Percentiles rank a stretch among this genome's conserved stretches.
Evolutionary conservation across 2,113 vertebrate genomes (phyloP).

Genomic region (Spheniscus mendiculus): DNA sequence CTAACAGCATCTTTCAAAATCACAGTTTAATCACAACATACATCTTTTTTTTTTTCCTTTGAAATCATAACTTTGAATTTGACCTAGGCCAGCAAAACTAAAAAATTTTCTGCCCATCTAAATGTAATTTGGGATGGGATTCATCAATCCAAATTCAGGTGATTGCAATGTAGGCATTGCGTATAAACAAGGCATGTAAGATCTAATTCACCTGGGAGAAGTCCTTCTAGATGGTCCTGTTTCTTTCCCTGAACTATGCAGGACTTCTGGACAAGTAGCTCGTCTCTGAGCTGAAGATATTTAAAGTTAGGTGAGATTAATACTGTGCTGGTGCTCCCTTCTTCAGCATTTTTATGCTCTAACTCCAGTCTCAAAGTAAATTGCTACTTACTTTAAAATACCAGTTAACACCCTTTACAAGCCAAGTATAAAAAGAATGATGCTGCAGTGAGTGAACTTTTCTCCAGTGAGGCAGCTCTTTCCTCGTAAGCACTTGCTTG

Average conservation of each 20-base stretch:
- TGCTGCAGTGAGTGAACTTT: not conserved
- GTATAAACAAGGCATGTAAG: not conserved
- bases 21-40: not conserved
- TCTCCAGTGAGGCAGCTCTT: not conserved
- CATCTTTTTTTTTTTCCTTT: not conserved
- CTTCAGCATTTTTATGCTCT: not conserved
- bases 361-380: not conserved
- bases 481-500: not conserved
- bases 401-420: not conserved
- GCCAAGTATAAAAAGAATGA: not conserved
- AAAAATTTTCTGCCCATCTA: not conserved
- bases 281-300: not conserved
- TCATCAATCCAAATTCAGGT: not conserved
- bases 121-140: not conserved
- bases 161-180: not conserved
- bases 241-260: not conserved
- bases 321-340: not conserved
- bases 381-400: not conserved
- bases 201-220: not conserved
- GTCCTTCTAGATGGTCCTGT: not conserved
- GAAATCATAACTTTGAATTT: conserved; percentile 15
- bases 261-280: not conserved
- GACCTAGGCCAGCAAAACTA: not conserved
- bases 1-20: conserved; percentile 13
- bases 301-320: not conserved